Evolutionary conservation across 2,797 vertebrate species (phyloP).

Genomic region (Sebastes aleutianus): DNA sequence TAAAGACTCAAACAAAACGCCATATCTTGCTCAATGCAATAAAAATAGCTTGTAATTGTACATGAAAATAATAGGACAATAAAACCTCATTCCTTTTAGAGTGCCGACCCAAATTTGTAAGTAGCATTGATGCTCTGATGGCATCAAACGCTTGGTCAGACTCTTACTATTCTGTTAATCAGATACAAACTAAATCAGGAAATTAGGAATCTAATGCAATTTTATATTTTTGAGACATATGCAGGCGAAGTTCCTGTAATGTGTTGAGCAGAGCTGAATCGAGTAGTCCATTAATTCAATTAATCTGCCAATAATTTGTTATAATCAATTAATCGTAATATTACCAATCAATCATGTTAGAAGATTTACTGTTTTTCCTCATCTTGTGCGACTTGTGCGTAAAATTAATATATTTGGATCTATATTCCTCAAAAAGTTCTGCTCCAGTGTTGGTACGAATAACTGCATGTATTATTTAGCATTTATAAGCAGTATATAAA

Average conservation of each 20-base stretch:
- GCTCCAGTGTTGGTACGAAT: background rate
- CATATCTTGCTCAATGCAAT: background rate
- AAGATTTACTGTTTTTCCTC: background rate
- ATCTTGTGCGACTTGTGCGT: background rate
- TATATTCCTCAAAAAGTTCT: background rate
- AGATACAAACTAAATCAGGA: background rate
- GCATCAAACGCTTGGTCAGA: background rate
- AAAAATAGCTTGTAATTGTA: background rate
- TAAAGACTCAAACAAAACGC: background rate
- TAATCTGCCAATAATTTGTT: background rate
- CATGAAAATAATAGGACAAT: background rate
- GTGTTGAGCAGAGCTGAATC: background rate
- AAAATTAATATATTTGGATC: background rate
- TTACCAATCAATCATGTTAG: background rate
- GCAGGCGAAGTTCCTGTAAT: background rate
- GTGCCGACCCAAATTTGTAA: no score
- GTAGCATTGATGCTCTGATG: background rate
- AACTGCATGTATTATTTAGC: background rate
- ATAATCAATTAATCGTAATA: background rate
- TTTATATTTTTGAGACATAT: background rate
- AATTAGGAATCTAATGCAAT: background rate
- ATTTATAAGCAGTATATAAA: background rate
- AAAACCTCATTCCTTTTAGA: background rate
- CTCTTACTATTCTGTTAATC: background rate
- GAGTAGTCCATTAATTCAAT: background rate